These are phyloP conservation scores for Aproaerema taeniolella DNA, from an alignment of 2,888 invertebrate genomes.

Conservation along the genomic window DNA sequence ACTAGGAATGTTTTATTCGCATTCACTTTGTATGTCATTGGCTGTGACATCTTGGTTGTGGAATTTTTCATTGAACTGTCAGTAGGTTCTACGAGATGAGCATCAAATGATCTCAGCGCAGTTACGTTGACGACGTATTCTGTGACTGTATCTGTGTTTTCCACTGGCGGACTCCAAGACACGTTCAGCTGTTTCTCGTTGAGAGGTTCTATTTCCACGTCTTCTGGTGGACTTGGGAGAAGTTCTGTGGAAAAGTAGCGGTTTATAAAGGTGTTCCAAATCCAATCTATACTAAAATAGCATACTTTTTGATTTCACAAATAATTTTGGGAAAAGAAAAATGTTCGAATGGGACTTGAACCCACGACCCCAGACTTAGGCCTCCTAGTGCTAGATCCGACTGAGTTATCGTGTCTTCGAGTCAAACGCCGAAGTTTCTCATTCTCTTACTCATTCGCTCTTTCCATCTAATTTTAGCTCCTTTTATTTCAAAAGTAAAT, in stretches of 20 bases:
- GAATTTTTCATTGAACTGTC: conserved; percentile 54
- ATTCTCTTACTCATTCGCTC: no score
- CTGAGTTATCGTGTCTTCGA: no score
- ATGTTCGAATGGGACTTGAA: no score
- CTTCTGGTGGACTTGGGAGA: conserved; percentile 85
- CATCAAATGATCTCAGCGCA: conserved; percentile 82
- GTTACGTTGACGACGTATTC: conserved; percentile 86
- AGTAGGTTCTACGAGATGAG: conserved; percentile 66
- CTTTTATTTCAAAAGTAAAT: no score
- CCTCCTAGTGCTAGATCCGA: no score
- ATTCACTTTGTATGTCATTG: conserved; percentile 74
- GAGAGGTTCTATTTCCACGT: conserved; percentile 83
- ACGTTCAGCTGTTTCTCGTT: conserved; percentile 85
- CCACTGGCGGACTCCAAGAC: conserved; percentile 82
- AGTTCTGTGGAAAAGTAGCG: conserved; percentile 77
- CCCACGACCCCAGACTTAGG: no score
- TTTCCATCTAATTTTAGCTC: no score
- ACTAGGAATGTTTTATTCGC: conserved; percentile 77
- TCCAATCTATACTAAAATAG: no score
- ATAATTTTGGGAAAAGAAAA: no score
- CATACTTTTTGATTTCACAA: no score
- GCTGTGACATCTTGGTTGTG: conserved; percentile 33
- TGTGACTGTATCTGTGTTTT: conserved; percentile 80
- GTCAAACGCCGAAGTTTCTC: no score
- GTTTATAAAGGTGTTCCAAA: no score